Evolutionary conservation across 2,113 vertebrate species (phyloP).

Genomic region (Microcebus tavaratra): DNA sequence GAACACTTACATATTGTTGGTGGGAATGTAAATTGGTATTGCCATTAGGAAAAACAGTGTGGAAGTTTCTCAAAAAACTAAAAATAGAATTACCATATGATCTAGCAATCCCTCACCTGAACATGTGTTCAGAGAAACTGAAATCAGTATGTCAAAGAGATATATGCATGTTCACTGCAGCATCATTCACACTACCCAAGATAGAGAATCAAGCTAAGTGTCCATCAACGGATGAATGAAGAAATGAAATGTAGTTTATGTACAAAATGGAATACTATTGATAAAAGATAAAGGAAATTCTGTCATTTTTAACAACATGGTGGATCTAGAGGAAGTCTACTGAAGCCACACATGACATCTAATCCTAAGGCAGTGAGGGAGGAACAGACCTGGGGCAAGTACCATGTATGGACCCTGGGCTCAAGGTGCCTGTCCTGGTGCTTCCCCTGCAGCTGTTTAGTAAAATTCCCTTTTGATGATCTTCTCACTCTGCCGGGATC

Average conservation of each 20-base stretch:
- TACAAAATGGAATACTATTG: neutral
- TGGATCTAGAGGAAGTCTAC: neutral
- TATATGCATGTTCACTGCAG: neutral
- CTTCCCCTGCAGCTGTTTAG: accelerated
- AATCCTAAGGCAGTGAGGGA: accelerated
- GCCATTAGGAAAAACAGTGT: neutral
- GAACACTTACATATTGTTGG: neutral
- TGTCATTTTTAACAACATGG: neutral
- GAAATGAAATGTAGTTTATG: neutral
- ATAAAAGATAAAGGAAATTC: neutral
- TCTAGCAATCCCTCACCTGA: neutral
- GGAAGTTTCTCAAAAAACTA: neutral
- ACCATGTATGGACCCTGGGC: accelerated
- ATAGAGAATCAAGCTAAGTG: too few relatives aligned
- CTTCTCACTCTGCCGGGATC: accelerated
- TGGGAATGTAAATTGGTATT: neutral
- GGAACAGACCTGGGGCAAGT: neutral
- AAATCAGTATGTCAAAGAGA: neutral
- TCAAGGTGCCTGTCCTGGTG: too few relatives aligned
- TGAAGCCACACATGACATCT: neutral
- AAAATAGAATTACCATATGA: neutral
- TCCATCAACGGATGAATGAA: neutral
- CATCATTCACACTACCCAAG: neutral
- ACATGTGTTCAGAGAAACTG: neutral
- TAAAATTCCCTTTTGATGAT: neutral